Evolutionary conservation across 1,140 invertebrate species (phyloP).

Genomic region (Penaeus indicus): DNA sequence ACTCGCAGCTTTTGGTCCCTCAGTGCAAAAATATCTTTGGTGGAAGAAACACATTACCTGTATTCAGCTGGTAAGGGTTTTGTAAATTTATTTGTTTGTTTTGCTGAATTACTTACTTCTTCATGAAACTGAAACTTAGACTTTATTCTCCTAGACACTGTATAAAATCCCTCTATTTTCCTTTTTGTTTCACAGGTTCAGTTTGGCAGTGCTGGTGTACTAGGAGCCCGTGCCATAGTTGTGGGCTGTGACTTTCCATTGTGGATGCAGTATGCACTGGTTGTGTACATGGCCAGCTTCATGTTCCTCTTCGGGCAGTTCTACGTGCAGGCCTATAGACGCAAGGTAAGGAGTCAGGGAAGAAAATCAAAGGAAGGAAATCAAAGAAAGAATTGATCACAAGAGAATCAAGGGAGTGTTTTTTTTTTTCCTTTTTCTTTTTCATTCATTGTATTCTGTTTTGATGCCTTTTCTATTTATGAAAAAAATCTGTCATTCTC

Average conservation of each 20-base stretch:
- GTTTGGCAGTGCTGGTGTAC: constrained; percentile 86
- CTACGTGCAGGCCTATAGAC: constrained; percentile 83
- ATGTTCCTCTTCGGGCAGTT: constrained; percentile 93
- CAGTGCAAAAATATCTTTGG: constrained; percentile 85
- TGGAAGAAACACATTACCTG: constrained; percentile 96
- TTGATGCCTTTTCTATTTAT: not conserved
- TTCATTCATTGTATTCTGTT: not conserved
- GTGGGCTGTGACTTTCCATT: constrained; percentile 89
- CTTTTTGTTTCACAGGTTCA: constrained; percentile 77
- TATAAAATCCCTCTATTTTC: too few species aligned
- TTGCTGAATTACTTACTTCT: not conserved
- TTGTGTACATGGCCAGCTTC: constrained; percentile 92
- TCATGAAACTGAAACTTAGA: too few species aligned
- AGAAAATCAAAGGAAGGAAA: too few species aligned
- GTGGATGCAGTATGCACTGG: constrained; percentile 94
- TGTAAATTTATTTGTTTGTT: constrained; percentile 5
- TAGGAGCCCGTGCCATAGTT: constrained; percentile 86
- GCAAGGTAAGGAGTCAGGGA: constrained; percentile 69
- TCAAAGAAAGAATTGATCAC: too few species aligned
- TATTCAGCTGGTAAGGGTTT: constrained; percentile 76
- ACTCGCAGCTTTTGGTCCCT: constrained; percentile 84
- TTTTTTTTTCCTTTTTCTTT: too few species aligned
- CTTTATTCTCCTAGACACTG: too few species aligned
- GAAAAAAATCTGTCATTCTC: not conserved
- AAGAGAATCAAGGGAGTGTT: too few species aligned